Base-by-base conservation (phyloP, 1,140 invertebrate genomes). In the Aphaenogaster ashmeadi region DNA sequence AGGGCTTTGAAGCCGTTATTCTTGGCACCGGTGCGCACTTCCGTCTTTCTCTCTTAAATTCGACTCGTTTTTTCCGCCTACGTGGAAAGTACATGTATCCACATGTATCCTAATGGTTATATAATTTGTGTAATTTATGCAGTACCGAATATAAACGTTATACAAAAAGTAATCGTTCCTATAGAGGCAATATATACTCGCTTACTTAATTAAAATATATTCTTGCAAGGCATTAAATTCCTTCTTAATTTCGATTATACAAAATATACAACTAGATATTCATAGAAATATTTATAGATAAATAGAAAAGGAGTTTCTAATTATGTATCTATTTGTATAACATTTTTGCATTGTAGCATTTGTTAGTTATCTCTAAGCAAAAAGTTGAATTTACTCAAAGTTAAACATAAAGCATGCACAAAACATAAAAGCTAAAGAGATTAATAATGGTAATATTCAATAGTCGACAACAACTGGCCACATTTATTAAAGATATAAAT, bases 1-100 rank as follows among this genome's bases (percentile, higher is more conserved):
- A 75, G 69, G 71, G 56, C 69, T 84, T 84, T 84, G 69, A 84
- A 50, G 71, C 54, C 54, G 80, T 84, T 84, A 84, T 84, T 84
- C 69, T 75, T 84, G 69, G 80, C 80, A 75, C 44, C n/a, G 7
- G 8, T 18, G 62, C 56, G 47, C 47, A 15, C 62, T 64, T 80
- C 78, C 62, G 36, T 50, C 33, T 38, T 84, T 41, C 44, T 44
- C 18, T 62, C 44, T 84, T 75, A 75, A 84, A 62, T 74, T 62
- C 44, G 41, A 75, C 69, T 50, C 13, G 33, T 84, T 84, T 60
- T 74, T 84, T 84, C 44, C 47, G 4, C 18, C 36, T 18, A 27
- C 13, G 44, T n/a, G 13, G 13, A 80, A 74, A 44, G 21, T 41
- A 44, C 2, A 33, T 5, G 33, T 15, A 7, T 47, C 0, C 54